phyloP scores from a whole-genome alignment of 1,140 invertebrate species.

The Trigoniulus corallinus region DNA sequence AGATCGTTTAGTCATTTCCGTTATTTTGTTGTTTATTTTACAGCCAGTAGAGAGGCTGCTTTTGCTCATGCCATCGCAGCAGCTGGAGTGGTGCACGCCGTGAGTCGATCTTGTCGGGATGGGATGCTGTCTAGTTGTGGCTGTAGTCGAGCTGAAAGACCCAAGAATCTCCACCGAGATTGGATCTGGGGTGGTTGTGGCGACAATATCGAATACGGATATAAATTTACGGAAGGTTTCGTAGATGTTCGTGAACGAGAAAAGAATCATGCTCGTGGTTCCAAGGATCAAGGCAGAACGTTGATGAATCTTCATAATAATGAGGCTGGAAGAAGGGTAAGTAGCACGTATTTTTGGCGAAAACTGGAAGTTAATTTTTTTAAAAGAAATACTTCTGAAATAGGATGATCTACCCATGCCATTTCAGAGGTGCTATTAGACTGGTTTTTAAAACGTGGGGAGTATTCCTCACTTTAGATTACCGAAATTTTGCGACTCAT shows the following conservation, averaged over 20 bases:
- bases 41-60: slow-evolving; percentile 76
- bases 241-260: slow-evolving; percentile 68
- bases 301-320: slow-evolving; percentile 92
- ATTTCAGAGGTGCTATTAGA: too few relatives aligned
- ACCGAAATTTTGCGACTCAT: too few relatives aligned
- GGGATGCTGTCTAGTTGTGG: slow-evolving; percentile 73
- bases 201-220: slow-evolving; percentile 87
- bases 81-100: slow-evolving; percentile 69
- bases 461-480: too few relatives aligned
- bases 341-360: too few relatives aligned
- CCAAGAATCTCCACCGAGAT: slow-evolving; percentile 60
- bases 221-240: slow-evolving; percentile 83
- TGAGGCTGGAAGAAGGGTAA: slow-evolving; percentile 77
- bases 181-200: slow-evolving; percentile 97
- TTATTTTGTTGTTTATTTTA: slow-evolving; percentile 3
- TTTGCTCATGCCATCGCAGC: slow-evolving; percentile 77
- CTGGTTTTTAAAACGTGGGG: too few relatives aligned
- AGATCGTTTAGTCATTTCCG: background rate
- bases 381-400: too few relatives aligned
- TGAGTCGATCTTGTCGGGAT: slow-evolving; percentile 74
- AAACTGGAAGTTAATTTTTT: too few relatives aligned
- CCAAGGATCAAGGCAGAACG: slow-evolving; percentile 54
- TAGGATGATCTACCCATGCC: too few relatives aligned
- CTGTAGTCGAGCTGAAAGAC: slow-evolving; percentile 59
- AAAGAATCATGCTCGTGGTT: slow-evolving; percentile 45